These are phyloP conservation scores for Diarsia rubi DNA, from an alignment of 2,888 invertebrate genomes.

Conservation along the genomic window DNA sequence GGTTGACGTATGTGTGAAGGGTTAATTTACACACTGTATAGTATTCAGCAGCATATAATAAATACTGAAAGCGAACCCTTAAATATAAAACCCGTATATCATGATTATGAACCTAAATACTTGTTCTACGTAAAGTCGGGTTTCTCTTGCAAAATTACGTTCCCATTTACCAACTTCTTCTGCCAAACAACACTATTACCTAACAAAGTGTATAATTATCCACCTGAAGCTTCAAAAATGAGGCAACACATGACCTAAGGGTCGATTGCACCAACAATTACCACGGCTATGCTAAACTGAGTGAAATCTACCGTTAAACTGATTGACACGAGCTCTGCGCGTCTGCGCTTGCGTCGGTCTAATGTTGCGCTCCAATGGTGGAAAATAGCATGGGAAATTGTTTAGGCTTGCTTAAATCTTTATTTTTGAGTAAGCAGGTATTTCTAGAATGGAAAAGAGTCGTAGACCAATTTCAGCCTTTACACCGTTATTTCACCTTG, in stretches of 20 bases:
- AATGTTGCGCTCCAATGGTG: constrained; percentile 33
- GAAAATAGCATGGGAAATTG: constrained; percentile 47
- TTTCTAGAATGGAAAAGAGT: not conserved
- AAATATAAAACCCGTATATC: no score
- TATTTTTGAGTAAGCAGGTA: not conserved
- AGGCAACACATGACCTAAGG: constrained; percentile 57
- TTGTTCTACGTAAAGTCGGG: not conserved
- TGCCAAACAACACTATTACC: not conserved
- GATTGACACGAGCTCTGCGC: constrained; percentile 67
- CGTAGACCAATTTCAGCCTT: not conserved
- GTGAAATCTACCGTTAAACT: constrained; percentile 74
- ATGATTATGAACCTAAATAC: no score
- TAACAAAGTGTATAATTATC: constrained; percentile 20
- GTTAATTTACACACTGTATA: no score
- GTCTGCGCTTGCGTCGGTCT: constrained; percentile 40
- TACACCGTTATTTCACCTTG: not conserved
- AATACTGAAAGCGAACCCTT: no score
- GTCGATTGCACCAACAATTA: constrained; percentile 69
- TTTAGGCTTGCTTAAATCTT: constrained; percentile 18
- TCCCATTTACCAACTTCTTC: constrained; percentile 1
- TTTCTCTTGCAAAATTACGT: not conserved
- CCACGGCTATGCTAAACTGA: constrained; percentile 67
- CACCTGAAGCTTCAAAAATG: constrained; percentile 32
- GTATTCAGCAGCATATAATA: no score
- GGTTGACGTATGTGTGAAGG: no score